Base-by-base conservation (phyloP, 2,113 vertebrate species). In the Merops nubicus region DNA sequence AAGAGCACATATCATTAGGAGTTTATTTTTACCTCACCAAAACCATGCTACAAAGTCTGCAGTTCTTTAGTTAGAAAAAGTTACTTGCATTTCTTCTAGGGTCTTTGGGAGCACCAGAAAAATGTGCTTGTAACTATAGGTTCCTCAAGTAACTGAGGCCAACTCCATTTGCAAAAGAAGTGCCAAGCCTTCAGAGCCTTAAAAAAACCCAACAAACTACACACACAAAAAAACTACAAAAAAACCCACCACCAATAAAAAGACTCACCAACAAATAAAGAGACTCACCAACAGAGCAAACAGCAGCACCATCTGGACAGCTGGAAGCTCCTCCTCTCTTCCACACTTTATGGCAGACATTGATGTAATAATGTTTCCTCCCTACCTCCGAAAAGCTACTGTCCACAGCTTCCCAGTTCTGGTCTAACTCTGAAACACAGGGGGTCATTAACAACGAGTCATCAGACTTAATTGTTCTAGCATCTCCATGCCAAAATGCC, bases 381-480 rank as follows among this genome's bases (percentile, higher is more conserved):
- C 97, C 98, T 4, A 68, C 31, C 36, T 98, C 97, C 1, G 92
- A 73, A 62, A 96, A 97, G 45, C 96, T 98, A 43, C 97, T 97
- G 22, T 98, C 98, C 91, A 99, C 97, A 4, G 97, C 99, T 97
- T 99, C 99, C 99, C 99, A 99, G 95, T 99, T 99, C 72, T 98
- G 97, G 4, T 98, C 98, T 5, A 95, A 96, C 63, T 98, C 99
- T 99, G 96, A 56, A 97, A 95, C 16, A 85, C 4, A 95, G 18
- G 36, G 5, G 6, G 12, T 45, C 0, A 0, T 95, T 96, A 59
- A 83, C 60, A 59, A 47, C 28, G 93, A 60, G 42, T 34, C 11
- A 88, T 3, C 8, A 28, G 17, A 59, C 10, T 93, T 70, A 50
- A 77, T 4, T 40, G 9, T 34, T 84, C 29, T 40, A 80, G 19